Percentiles rank a stretch among this genome's conserved stretches.
These are phyloP conservation scores for Arvicanthis niloticus DNA, from an alignment of 2,113 vertebrate genomes.

Conservation along the genomic window DNA sequence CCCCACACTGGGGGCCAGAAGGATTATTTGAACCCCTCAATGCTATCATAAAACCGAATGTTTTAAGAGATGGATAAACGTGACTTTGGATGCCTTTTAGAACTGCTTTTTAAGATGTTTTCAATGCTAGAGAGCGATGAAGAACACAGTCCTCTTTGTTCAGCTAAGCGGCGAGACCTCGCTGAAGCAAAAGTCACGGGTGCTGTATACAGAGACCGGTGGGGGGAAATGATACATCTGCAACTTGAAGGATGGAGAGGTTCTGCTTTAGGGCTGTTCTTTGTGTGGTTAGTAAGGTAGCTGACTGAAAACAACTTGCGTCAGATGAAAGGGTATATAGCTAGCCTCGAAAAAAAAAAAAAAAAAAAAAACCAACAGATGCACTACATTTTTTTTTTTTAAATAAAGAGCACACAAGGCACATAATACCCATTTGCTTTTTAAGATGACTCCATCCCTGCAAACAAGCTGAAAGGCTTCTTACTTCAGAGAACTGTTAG, in stretches of 20 bases:
- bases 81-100: constrained; percentile 18
- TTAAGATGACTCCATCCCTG: background rate
- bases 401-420: background rate
- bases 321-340: constrained; percentile 10
- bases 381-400: background rate
- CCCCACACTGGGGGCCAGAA: background rate
- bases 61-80: background rate
- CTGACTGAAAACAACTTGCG: constrained; percentile 38
- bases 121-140: background rate
- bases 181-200: background rate
- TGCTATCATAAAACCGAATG: constrained; percentile 12
- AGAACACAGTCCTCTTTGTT: constrained; percentile 32
- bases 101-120: background rate
- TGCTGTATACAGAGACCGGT: background rate
- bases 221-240: background rate
- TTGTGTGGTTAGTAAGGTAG: constrained; percentile 10
- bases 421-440: background rate
- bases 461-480: background rate
- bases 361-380: background rate
- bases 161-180: background rate
- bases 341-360: background rate
- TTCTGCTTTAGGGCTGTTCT: background rate
- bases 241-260: background rate
- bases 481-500: background rate
- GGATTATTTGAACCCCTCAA: background rate